A percentile compares a stretch with the other conserved stretches of the same genome.
Conservation (phyloP, 2,797 vertebrate genomes). For the Psittacula derbiana region DNA sequence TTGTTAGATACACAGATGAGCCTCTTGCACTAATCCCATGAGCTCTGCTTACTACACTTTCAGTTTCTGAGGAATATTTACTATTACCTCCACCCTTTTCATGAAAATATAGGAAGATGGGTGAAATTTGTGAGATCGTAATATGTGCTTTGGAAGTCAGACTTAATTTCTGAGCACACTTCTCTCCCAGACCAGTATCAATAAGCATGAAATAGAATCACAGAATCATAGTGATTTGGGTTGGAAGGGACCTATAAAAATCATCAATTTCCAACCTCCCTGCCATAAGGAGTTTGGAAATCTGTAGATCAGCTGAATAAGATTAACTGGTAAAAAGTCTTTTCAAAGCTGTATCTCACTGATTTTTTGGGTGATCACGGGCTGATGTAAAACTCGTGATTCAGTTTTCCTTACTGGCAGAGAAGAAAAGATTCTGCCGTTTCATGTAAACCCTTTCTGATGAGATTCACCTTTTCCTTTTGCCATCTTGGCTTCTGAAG, state of each 20-base stretch:
- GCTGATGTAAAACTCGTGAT: not conserved
- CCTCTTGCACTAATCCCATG: not conserved
- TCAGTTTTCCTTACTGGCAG: not conserved
- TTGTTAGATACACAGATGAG: not conserved
- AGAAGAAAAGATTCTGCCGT: not conserved
- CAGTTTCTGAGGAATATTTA: not conserved
- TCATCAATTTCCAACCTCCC: not conserved
- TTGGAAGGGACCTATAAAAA: not conserved
- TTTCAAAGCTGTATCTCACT: not conserved
- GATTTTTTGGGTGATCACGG: not conserved
- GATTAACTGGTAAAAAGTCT: not conserved
- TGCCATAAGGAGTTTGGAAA: not conserved
- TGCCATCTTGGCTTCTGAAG: not conserved
- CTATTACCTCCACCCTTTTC: not conserved
- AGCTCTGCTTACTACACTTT: not conserved
- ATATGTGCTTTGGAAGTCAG: not conserved
- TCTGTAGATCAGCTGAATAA: not conserved
- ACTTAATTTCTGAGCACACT: not conserved
- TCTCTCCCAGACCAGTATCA: not conserved
- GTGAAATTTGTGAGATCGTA: not conserved
- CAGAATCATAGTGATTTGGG: not conserved
- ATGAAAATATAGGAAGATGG: not conserved
- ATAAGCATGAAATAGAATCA: not conserved
- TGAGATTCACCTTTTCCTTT: not conserved
- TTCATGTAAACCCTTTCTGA: not conserved